Evolutionary conservation across 1,140 invertebrate species (phyloP).

Genomic region (Riptortus pedestris): DNA sequence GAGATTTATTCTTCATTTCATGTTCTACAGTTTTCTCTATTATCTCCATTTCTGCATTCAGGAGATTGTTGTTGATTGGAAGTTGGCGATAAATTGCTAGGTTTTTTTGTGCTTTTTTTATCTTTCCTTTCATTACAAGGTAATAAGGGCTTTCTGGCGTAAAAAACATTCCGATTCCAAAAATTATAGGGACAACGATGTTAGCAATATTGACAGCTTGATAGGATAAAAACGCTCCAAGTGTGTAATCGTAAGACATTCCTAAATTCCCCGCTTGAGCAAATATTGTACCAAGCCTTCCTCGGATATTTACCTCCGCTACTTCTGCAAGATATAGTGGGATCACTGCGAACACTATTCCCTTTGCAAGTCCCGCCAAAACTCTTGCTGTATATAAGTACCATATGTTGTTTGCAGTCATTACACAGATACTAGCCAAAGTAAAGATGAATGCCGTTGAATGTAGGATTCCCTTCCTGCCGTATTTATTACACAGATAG

Average conservation of each 20-base stretch:
- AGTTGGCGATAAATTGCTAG: constrained; percentile 46
- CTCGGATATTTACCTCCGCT: constrained; percentile 34
- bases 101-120: constrained; percentile 48
- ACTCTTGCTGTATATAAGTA: constrained; percentile 46
- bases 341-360: constrained; percentile 60
- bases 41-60: constrained; percentile 25
- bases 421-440: constrained; percentile 9
- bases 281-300: constrained; percentile 54
- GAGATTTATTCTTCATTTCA: constrained; percentile 24
- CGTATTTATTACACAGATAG: constrained; percentile 58
- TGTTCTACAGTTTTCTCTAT: constrained; percentile 27
- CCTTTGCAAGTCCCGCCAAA: constrained; percentile 52
- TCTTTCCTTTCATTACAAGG: constrained; percentile 45
- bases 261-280: constrained; percentile 67
- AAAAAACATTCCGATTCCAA: constrained; percentile 54
- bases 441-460: constrained; percentile 43
- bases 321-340: constrained; percentile 83
- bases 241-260: constrained; percentile 58
- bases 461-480: constrained; percentile 57
- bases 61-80: constrained; percentile 34
- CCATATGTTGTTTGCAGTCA: constrained; percentile 17
- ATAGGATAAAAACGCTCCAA: constrained; percentile 64
- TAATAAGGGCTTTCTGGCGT: constrained; percentile 75
- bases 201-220: constrained; percentile 52
- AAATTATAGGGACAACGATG: constrained; percentile 47